Evolutionary conservation across 2,888 invertebrate species (phyloP).

Genomic region (Bombylius major): DNA sequence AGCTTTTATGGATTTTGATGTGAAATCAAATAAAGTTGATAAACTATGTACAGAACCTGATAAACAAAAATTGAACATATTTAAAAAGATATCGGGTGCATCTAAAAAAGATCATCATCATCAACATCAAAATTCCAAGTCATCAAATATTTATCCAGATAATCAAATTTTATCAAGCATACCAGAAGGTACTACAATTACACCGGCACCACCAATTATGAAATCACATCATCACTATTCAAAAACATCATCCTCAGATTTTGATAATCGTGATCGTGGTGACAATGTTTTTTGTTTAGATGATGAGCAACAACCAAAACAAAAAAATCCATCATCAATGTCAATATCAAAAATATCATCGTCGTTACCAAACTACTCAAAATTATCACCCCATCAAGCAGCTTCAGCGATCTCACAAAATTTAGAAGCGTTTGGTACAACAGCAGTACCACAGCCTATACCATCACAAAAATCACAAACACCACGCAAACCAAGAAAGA

Average conservation of each 20-base stretch:
- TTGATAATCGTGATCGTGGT: background rate
- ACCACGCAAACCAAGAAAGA: constrained; percentile 1
- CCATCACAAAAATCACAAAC: constrained; percentile 7
- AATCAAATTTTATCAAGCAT: constrained; percentile 17
- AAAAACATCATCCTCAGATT: background rate
- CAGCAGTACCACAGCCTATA: constrained; percentile 1
- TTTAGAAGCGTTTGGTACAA: constrained; percentile 3
- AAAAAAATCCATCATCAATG: background rate
- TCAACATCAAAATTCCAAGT: constrained; percentile 26
- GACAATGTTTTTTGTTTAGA: constrained; percentile 3
- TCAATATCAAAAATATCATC: background rate
- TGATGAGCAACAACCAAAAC: background rate
- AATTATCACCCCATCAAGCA: background rate
- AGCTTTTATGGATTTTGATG: background rate
- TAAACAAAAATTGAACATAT: constrained; percentile 74
- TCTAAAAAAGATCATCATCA: constrained; percentile 50
- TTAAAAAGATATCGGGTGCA: constrained; percentile 66
- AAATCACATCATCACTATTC: background rate
- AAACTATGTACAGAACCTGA: constrained; percentile 61
- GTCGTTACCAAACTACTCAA: background rate
- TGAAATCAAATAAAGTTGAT: constrained; percentile 2
- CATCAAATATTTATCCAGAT: constrained; percentile 2
- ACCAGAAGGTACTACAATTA: constrained; percentile 33
- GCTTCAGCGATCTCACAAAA: background rate
- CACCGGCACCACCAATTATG: constrained; percentile 20